Evolutionary conservation across 2,888 invertebrate species (phyloP).

Genomic region (Colletes collaris): DNA sequence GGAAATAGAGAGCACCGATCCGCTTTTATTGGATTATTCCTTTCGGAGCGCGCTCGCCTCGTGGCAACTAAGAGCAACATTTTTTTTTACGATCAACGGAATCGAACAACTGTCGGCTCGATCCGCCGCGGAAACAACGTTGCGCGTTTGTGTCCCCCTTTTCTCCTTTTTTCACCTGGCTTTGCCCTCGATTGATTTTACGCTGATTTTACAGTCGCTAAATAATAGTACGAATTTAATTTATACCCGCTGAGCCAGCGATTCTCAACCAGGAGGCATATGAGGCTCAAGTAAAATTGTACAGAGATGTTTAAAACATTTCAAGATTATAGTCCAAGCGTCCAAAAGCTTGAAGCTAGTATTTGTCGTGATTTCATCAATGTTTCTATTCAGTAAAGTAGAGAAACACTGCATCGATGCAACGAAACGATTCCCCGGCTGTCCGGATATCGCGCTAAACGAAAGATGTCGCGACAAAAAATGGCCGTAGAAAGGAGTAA

Average conservation of each 20-base stretch:
- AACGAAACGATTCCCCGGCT: not conserved
- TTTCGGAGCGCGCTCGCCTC: slow-evolving; percentile 1
- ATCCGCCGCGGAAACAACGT: slow-evolving; percentile 3
- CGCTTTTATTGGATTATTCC: slow-evolving; percentile 33
- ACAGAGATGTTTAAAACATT: no score
- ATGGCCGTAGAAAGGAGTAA: slow-evolving; percentile 37
- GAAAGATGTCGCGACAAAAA: slow-evolving; percentile 38
- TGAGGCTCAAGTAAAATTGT: no score
- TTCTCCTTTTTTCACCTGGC: not conserved
- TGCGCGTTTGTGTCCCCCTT: not conserved
- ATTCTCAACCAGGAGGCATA: no score
- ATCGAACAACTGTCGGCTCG: slow-evolving; percentile 18
- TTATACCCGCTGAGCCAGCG: no score
- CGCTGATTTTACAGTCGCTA: not conserved
- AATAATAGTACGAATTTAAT: no score
- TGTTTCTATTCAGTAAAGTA: no score
- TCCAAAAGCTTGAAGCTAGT: no score
- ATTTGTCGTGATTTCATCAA: no score
- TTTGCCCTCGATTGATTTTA: not conserved
- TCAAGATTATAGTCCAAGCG: no score
- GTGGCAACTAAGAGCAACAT: not conserved
- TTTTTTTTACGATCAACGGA: not conserved
- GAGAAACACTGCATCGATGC: no score
- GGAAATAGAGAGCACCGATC: slow-evolving; percentile 19
- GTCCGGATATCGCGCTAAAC: not conserved